A percentile compares a stretch with the other conserved stretches of the same genome.
Conservation (phyloP, 2,797 vertebrate species). For the Nannoperca obscura region DNA sequence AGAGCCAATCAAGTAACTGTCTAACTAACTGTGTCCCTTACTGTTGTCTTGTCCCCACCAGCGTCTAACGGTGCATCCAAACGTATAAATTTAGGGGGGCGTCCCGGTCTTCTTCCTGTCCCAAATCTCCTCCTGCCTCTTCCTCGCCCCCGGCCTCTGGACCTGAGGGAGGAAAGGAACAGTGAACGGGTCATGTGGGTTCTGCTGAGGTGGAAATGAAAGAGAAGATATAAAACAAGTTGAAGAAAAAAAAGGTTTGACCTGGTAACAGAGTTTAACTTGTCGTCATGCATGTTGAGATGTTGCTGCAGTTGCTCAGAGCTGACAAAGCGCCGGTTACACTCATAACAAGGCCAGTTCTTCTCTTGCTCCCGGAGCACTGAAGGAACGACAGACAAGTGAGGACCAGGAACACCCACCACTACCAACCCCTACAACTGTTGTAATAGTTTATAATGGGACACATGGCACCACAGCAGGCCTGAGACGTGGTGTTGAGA, state of each 20-base stretch:
- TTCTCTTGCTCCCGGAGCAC: slow-evolving; percentile 97
- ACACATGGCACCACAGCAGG: neutral
- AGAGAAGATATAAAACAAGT: too few species aligned
- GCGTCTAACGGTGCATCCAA: slow-evolving; percentile 88
- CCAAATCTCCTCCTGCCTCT: slow-evolving; percentile 94
- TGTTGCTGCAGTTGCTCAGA: slow-evolving; percentile 98
- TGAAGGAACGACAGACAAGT: slow-evolving; percentile 56
- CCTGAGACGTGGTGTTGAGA: neutral
- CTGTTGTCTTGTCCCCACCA: slow-evolving; percentile 88
- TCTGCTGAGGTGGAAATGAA: neutral
- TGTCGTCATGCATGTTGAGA: slow-evolving; percentile 98
- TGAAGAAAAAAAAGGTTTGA: slow-evolving; percentile 50
- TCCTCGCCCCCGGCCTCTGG: slow-evolving; percentile 92
- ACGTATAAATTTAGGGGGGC: slow-evolving; percentile 94
- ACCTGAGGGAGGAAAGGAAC: slow-evolving; percentile 75
- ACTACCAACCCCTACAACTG: neutral
- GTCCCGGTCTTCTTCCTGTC: slow-evolving; percentile 91
- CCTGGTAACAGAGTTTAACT: slow-evolving; percentile 93
- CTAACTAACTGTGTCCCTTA: slow-evolving; percentile 64
- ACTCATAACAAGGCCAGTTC: slow-evolving; percentile 99
- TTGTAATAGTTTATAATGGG: neutral
- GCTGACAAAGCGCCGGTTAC: slow-evolving; percentile 96
- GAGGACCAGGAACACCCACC: neutral
- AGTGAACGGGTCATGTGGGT: neutral
- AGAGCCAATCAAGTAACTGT: neutral